phyloP scores from a whole-genome alignment of 1,140 invertebrate species.

The Eurosta solidaginis region DNA sequence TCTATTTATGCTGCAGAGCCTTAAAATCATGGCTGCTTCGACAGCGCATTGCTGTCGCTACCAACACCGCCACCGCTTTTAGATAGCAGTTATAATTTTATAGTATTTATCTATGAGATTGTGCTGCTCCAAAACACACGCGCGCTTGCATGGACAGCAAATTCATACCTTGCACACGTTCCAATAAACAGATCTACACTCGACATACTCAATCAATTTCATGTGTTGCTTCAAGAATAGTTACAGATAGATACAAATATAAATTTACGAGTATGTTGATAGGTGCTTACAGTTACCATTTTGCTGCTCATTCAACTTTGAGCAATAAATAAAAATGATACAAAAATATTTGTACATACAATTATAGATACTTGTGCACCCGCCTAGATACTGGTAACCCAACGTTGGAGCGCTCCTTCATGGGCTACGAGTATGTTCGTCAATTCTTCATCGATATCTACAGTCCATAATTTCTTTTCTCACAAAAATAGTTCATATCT shows the following conservation, averaged over 20 bases:
- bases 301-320: not conserved
- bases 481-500: not conserved
- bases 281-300: not conserved
- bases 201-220: conserved; percentile 17
- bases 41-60: not conserved
- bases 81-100: not conserved
- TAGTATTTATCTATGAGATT: conserved; percentile 21
- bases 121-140: not conserved
- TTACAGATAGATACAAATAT: not conserved
- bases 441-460: conserved; percentile 28
- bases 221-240: not conserved
- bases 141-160: not conserved
- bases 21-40: not conserved
- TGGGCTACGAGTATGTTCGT: not conserved
- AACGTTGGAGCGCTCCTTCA: not conserved
- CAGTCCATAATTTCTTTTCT: conserved; percentile 24
- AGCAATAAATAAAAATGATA: conserved; percentile 24
- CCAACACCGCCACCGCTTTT: not conserved
- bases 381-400: not conserved
- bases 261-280: not conserved
- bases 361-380: not conserved
- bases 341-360: not conserved
- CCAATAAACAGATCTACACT: not conserved
- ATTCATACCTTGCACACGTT: not conserved
- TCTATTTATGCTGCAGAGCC: too few species aligned